A percentile compares a stretch with the other conserved stretches of the same genome.
Evolutionary conservation across 2,888 invertebrate genomes (phyloP).

Genomic region (Acronicta aceris): DNA sequence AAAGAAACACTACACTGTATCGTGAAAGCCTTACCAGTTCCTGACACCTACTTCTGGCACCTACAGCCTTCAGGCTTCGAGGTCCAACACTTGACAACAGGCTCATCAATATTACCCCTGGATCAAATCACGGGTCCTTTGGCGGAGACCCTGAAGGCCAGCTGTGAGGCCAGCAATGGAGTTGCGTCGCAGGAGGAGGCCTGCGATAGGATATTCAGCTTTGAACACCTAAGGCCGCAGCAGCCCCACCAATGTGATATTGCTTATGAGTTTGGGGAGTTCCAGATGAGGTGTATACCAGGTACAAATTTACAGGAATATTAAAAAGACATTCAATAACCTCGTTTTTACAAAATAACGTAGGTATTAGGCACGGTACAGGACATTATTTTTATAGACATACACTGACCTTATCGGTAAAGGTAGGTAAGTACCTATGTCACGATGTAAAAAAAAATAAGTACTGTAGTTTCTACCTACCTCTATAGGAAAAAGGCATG

Average conservation of each 20-base stretch:
- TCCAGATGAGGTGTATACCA: conserved; percentile 84
- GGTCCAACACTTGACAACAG: conserved; percentile 79
- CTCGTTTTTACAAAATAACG: too few species aligned
- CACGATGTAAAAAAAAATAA: too few species aligned
- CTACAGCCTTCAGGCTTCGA: conserved; percentile 77
- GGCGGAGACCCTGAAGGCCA: conserved; percentile 72
- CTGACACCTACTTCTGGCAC: conserved; percentile 84
- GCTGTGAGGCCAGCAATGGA: conserved; percentile 82
- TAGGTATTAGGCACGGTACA: too few species aligned
- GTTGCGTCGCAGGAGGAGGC: conserved; percentile 79
- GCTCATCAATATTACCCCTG: conserved; percentile 76
- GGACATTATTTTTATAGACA: too few species aligned
- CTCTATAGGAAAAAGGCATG: too few species aligned
- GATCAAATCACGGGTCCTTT: conserved; percentile 80
- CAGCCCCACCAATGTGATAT: conserved; percentile 82
- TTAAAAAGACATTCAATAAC: too few species aligned
- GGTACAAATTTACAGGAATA: conserved; percentile 60
- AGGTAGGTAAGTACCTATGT: too few species aligned
- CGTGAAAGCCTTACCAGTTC: conserved; percentile 74
- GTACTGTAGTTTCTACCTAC: too few species aligned
- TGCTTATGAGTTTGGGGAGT: conserved; percentile 80
- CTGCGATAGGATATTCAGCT: conserved; percentile 74
- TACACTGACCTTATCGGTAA: too few species aligned
- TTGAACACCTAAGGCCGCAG: conserved; percentile 80
- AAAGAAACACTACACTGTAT: conserved; percentile 80